These are phyloP conservation scores for Plutomurus gul DNA, from an alignment of 1,140 invertebrate species.

Conservation along the genomic window DNA sequence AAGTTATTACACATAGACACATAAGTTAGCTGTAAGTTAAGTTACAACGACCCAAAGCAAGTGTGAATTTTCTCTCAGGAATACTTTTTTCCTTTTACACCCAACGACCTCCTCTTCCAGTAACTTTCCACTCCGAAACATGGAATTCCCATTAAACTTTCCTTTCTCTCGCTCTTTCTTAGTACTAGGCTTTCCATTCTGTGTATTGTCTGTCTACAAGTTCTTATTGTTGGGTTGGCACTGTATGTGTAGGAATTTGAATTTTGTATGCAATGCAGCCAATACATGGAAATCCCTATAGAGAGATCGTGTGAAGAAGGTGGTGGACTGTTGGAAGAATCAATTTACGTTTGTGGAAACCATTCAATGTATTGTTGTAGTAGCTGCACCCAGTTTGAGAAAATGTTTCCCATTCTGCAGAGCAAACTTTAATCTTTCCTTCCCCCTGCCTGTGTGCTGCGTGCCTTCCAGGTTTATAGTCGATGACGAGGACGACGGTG, in stretches of 20 bases:
- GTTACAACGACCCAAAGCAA: slow-evolving; percentile 26
- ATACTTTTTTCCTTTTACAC: background rate
- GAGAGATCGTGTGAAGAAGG: too few relatives aligned
- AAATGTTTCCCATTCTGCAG: background rate
- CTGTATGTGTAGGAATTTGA: too few relatives aligned
- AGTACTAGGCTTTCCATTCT: background rate
- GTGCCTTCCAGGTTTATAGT: too few relatives aligned
- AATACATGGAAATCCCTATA: too few relatives aligned
- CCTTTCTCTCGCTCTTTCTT: background rate
- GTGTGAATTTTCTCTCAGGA: slow-evolving; percentile 28
- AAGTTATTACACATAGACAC: slow-evolving; percentile 8
- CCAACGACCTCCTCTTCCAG: background rate
- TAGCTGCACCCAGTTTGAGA: slow-evolving; percentile 2
- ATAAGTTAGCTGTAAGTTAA: slow-evolving; percentile 22
- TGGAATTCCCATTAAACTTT: slow-evolving; percentile 13
- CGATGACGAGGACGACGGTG: too few relatives aligned
- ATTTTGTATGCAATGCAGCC: too few relatives aligned
- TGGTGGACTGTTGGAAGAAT: background rate
- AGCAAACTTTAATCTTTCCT: slow-evolving; percentile 18
- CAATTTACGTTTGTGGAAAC: background rate
- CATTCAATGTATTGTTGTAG: background rate
- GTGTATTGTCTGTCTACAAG: background rate
- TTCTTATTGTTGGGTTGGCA: background rate
- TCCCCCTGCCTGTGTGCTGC: too few relatives aligned
- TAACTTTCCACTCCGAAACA: slow-evolving; percentile 4